Percentiles rank a stretch among this genome's conserved stretches.
These are phyloP conservation scores for Diplazon laetatorius DNA, from an alignment of 2,888 invertebrate genomes.

Conservation along the genomic window DNA sequence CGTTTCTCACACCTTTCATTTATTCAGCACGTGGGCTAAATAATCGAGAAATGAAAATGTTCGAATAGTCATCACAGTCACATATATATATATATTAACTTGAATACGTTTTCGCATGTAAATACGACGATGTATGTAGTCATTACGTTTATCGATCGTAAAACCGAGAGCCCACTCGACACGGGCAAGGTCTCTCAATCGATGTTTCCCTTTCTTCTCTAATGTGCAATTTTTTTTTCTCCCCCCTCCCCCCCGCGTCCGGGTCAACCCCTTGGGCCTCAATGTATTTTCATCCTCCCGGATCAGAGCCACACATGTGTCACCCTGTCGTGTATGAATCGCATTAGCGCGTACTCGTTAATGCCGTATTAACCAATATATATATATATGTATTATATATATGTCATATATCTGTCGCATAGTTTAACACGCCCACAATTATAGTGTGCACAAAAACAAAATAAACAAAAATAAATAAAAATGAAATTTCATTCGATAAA, in stretches of 20 bases:
- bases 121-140: conserved; percentile 44
- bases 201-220: conserved; percentile 58
- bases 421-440: neutral
- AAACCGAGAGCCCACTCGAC: conserved; percentile 21
- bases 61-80: no score
- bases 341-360: conserved; percentile 21
- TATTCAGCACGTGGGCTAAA: no score
- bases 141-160: conserved; percentile 69
- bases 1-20: neutral
- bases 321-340: conserved; percentile 6
- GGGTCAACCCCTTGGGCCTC: no score
- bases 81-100: neutral
- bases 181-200: conserved; percentile 72
- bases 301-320: conserved; percentile 3
- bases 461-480: no score
- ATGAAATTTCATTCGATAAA: no score
- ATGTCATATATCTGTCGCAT: conserved; percentile 11
- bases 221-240: neutral
- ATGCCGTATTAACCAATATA: conserved; percentile 19
- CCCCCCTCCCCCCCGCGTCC: neutral
- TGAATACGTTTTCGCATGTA: conserved; percentile 10
- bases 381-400: no score
- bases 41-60: no score
- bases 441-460: no score
- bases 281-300: neutral